These are phyloP conservation scores for Melipona beecheii DNA, from an alignment of 2,888 invertebrate genomes.

Conservation along the genomic window DNA sequence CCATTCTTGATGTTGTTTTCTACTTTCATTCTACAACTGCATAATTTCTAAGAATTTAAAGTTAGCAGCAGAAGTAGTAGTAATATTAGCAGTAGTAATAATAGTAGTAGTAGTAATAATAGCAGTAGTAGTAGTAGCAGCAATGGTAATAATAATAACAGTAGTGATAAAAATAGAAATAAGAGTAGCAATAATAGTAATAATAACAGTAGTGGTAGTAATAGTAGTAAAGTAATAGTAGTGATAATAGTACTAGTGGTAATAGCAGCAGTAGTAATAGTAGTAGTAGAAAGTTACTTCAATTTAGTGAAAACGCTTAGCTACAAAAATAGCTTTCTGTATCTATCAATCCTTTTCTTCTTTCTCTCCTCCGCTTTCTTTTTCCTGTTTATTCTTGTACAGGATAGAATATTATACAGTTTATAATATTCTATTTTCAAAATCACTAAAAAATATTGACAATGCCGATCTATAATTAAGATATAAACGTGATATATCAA, in stretches of 20 bases:
- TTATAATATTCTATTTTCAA: neutral
- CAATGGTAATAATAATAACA: too few relatives aligned
- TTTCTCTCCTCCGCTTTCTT: neutral
- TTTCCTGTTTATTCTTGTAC: too few relatives aligned
- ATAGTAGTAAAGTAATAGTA: neutral
- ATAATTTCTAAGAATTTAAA: neutral
- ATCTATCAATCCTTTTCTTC: neutral
- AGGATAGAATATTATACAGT: too few relatives aligned
- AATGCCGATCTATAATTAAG: neutral
- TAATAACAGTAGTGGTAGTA: neutral
- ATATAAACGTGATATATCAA: neutral
- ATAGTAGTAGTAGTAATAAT: neutral
- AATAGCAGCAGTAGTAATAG: neutral
- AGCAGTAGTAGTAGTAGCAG: neutral
- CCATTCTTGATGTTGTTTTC: neutral
- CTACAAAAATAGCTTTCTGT: conserved; percentile 80
- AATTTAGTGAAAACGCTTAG: conserved; percentile 78
- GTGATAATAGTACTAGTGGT: neutral
- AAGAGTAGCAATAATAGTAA: too few relatives aligned
- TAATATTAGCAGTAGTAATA: too few relatives aligned
- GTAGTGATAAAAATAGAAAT: neutral
- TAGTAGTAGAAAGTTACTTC: conserved; percentile 41
- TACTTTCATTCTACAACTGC: neutral
- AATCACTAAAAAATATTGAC: neutral
- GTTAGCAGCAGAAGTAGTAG: neutral